These are phyloP conservation scores for Ranitomeya variabilis DNA, from an alignment of 2,113 vertebrate species.

Conservation along the genomic window DNA sequence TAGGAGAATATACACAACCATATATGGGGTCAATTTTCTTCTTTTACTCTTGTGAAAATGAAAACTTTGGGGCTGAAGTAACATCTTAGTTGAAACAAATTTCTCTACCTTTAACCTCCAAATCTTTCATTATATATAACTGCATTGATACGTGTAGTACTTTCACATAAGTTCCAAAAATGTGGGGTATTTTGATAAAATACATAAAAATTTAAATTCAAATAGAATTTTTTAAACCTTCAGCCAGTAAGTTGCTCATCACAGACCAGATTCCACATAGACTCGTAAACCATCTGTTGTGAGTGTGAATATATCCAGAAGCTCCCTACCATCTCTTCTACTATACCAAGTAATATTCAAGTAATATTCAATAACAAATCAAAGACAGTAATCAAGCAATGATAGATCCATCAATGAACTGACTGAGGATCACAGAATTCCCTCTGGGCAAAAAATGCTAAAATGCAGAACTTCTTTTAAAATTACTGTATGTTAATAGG, in stretches of 20 bases:
- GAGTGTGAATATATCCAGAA: not conserved
- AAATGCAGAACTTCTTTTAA: constrained; percentile 31
- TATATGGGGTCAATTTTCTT: no score
- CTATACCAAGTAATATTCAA: not conserved
- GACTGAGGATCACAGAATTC: constrained; percentile 8
- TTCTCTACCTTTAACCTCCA: no score
- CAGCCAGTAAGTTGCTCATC: not conserved
- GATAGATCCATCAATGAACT: constrained; percentile 46
- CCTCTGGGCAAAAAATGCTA: constrained; percentile 21
- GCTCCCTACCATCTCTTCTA: not conserved
- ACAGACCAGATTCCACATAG: not conserved
- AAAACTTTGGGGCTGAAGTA: no score
- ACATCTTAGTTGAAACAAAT: no score
- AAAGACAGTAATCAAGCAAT: constrained; percentile 19
- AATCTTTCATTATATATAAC: no score
- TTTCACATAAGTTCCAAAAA: no score
- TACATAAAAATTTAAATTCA: no score
- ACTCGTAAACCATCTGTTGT: not conserved
- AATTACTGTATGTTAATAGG: constrained; percentile 49
- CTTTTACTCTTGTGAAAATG: no score
- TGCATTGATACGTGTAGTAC: no score
- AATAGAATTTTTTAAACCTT: not conserved
- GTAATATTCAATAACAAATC: constrained; percentile 28
- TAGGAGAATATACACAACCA: no score
- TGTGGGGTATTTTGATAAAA: no score